Evolutionary conservation across 2,888 invertebrate species (phyloP).

Genomic region (Drosophila merina): DNA sequence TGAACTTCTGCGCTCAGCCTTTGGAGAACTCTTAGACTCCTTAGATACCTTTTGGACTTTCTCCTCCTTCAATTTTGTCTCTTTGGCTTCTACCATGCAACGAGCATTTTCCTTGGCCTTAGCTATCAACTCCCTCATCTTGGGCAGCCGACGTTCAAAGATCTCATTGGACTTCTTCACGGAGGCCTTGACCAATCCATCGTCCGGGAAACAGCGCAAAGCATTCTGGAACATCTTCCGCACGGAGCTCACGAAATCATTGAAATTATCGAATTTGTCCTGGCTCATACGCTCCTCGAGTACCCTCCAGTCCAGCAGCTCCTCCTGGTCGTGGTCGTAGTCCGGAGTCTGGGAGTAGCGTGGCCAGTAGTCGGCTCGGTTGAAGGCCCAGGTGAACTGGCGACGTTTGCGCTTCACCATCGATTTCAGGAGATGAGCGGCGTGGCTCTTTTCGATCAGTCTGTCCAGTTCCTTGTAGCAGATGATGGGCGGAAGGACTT

Average conservation of each 20-base stretch:
- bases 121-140: conserved; percentile 6
- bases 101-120: conserved; percentile 12
- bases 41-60: not conserved
- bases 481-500: not conserved
- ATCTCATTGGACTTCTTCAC: conserved; percentile 24
- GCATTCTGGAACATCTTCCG: conserved; percentile 40
- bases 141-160: conserved; percentile 12
- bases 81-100: not conserved
- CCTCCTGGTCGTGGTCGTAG: conserved; percentile 12
- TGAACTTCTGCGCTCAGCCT: not conserved
- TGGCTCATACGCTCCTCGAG: conserved; percentile 7
- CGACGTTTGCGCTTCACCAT: conserved; percentile 33
- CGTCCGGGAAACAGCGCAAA: conserved; percentile 10
- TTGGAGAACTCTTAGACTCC: not conserved
- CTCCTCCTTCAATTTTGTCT: not conserved
- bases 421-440: conserved; percentile 17
- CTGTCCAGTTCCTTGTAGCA: conserved; percentile 20
- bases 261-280: conserved; percentile 16
- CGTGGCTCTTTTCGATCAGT: conserved; percentile 43
- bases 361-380: conserved; percentile 18
- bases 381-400: conserved; percentile 45
- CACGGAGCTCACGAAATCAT: conserved; percentile 30
- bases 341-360: not conserved
- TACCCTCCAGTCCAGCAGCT: conserved; percentile 31
- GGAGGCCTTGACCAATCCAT: not conserved